Evolutionary conservation across 2,888 invertebrate genomes (phyloP), one percentile per base, ranked within the genome.

Genomic region (Corbicula japonica): DNA sequence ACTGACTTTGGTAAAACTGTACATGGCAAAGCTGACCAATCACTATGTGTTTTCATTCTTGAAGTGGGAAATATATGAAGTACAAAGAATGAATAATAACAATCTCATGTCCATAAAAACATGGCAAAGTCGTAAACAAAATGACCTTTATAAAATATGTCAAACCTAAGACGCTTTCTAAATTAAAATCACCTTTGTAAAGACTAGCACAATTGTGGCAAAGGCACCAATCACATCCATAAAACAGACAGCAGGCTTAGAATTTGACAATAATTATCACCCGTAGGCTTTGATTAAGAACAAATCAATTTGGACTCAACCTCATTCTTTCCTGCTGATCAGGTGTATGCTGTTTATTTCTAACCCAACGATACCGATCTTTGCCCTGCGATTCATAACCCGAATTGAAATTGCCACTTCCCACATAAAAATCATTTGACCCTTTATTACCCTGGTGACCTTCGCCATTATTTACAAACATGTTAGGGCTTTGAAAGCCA

Each of bases 261-360:
- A 62, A 28, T 52, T 52, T 32, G 50, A 72, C 44, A 32, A 65
- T 48, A 41, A 34, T 44, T 72, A 72, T 72, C 71, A 72, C 71
- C 71, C 71, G 62, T 35, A 15, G 62, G 71, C 71, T 72, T 72
- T 56, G 54, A 66, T 66, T 35, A 23, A 54, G 34, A 44, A 54
- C 71, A 65, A 48, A 66, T 75, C 62, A 83, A 54, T 83, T 83
- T n/a, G 83, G 83, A 68, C 83, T 83, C 23, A 83, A 52, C 50
- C 83, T 65, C 83, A 83, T 83, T 28, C 71, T 74, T 58, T 83
- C 83, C 41, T 69, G 63, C 44, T 79, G 79, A 50, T 76, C 71
- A 6, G 35, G 50, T 15, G 65, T 50, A 50, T 73, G 73, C 56
- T 73, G 76, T 21, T 71, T 68, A 30, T 54, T 54, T 18, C 68